Conservation (phyloP, 2,113 vertebrate genomes). For the Petrocephalus microphthalmus region DNA sequence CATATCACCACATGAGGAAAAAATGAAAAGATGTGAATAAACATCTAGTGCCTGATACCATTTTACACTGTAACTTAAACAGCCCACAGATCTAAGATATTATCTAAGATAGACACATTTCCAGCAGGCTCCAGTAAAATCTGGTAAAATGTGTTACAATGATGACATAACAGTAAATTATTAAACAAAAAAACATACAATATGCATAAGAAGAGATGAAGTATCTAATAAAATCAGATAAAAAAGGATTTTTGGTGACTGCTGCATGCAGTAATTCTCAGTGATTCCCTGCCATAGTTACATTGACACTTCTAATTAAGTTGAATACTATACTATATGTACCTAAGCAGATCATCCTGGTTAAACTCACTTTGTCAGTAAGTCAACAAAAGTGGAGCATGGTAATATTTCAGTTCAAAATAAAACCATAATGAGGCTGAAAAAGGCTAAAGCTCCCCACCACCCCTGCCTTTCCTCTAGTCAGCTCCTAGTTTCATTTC, state of each 20-base stretch:
- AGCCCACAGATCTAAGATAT: not conserved
- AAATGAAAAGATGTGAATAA: not conserved
- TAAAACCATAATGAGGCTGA: conserved; percentile 9
- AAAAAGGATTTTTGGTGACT: not conserved
- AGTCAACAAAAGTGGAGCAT: not conserved
- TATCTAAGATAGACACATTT: too few relatives aligned
- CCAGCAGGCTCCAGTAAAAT: not conserved
- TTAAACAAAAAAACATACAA: not conserved
- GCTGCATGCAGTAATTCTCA: too few relatives aligned
- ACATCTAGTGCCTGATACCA: not conserved
- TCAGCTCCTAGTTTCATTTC: conserved; percentile 1
- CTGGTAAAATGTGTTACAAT: not conserved
- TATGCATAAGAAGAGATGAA: not conserved
- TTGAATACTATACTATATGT: not conserved
- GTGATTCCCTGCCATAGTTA: not conserved
- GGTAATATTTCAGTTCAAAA: conserved; percentile 6
- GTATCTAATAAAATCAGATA: not conserved
- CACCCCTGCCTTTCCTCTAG: not conserved
- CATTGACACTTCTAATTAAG: not conserved
- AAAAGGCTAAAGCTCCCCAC: not conserved
- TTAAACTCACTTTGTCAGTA: not conserved
- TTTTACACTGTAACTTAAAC: not conserved
- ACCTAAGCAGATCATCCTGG: too few relatives aligned
- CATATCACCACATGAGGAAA: not conserved
- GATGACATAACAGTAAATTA: not conserved